phyloP scores from a whole-genome alignment of 2,888 invertebrate genomes.

The Cephus sareptanus region DNA sequence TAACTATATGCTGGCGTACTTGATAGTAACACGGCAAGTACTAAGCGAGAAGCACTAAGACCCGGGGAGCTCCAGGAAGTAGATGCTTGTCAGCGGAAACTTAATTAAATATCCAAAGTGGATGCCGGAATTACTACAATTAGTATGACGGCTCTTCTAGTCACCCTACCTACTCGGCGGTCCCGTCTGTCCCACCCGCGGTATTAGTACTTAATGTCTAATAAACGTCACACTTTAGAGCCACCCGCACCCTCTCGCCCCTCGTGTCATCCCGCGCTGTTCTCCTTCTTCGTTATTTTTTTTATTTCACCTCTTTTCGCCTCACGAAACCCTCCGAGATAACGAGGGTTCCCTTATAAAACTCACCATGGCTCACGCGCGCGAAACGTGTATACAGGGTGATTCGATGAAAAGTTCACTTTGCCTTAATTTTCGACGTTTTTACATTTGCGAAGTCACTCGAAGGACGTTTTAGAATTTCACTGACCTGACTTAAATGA shows the following conservation, averaged over 20 bases:
- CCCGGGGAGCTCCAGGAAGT: constrained; percentile 42
- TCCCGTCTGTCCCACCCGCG: constrained; percentile 54
- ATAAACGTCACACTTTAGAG: constrained; percentile 57
- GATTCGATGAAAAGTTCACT: neutral
- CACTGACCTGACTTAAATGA: no score
- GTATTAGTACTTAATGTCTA: constrained; percentile 66
- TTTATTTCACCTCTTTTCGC: constrained; percentile 30
- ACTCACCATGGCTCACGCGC: constrained; percentile 5
- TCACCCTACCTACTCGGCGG: constrained; percentile 30
- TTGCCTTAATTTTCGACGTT: no score
- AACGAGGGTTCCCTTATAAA: constrained; percentile 46
- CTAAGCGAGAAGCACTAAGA: constrained; percentile 24
- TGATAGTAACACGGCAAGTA: constrained; percentile 8
- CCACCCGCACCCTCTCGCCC: neutral
- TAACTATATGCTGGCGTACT: neutral
- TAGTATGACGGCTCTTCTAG: constrained; percentile 61
- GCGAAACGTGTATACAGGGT: neutral
- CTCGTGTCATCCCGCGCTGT: constrained; percentile 3
- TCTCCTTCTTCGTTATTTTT: constrained; percentile 35
- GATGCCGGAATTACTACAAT: constrained; percentile 65
- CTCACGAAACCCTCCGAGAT: constrained; percentile 31
- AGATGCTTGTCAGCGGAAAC: constrained; percentile 64
- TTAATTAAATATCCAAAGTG: constrained; percentile 67
- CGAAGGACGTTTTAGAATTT: no score
- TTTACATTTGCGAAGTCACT: no score